Percentiles rank a stretch among this genome's conserved stretches.
Evolutionary conservation across 2,888 invertebrate genomes (phyloP).

Genomic region (Calameuta pallipes): DNA sequence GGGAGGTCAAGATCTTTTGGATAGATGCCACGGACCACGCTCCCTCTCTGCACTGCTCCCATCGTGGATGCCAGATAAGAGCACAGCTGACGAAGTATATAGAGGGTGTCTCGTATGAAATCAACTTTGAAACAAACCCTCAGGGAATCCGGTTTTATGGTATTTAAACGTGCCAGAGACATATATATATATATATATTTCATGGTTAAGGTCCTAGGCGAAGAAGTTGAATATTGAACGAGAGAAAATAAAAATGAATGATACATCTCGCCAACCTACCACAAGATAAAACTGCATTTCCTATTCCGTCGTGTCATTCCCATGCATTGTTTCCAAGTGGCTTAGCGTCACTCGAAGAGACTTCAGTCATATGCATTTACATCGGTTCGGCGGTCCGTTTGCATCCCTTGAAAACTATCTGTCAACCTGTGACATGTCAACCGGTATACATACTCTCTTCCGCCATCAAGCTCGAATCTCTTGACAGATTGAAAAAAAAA

Average conservation of each 20-base stretch:
- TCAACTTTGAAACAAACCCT: neutral
- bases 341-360: slow-evolving; percentile 2
- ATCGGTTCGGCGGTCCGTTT: slow-evolving; percentile 4
- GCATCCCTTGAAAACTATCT: slow-evolving; percentile 4
- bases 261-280: neutral
- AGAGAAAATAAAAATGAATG: neutral
- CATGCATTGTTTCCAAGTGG: slow-evolving; percentile 5
- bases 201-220: neutral
- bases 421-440: slow-evolving; percentile 5
- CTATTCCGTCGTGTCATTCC: neutral
- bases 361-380: slow-evolving; percentile 2
- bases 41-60: slow-evolving; percentile 11
- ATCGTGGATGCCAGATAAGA: slow-evolving; percentile 12
- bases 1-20: slow-evolving; percentile 51
- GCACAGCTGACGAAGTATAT: neutral
- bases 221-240: slow-evolving; percentile 3
- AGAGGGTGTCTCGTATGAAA: neutral
- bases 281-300: slow-evolving; percentile 1
- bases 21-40: slow-evolving; percentile 40
- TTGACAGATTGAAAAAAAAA: neutral
- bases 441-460: neutral
- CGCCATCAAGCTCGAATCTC: neutral
- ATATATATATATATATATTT: too few relatives aligned
- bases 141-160: neutral
- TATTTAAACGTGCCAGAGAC: neutral